These are phyloP conservation scores for Lasioglossum villosulum DNA, from an alignment of 2,888 invertebrate genomes.

Conservation along the genomic window DNA sequence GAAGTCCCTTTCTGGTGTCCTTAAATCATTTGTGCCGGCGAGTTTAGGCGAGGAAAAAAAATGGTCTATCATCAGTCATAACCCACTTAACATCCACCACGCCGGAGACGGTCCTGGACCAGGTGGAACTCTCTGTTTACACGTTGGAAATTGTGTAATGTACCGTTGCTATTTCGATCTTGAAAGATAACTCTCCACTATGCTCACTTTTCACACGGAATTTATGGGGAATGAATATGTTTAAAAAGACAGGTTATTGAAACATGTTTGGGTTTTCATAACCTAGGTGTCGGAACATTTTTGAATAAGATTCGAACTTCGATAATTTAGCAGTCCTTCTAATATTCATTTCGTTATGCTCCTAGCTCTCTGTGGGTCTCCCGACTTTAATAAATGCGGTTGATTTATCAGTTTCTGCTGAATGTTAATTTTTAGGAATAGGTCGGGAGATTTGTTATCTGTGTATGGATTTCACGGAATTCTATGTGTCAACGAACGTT, in stretches of 20 bases:
- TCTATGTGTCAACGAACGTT: background rate
- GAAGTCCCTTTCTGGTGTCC: background rate
- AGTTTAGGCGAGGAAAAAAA: background rate
- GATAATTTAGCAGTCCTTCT: background rate
- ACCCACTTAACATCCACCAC: background rate
- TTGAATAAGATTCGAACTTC: background rate
- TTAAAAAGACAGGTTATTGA: background rate
- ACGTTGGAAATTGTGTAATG: background rate
- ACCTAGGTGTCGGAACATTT: background rate
- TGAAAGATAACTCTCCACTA: background rate
- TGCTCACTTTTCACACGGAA: background rate
- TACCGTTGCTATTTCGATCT: background rate
- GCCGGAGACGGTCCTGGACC: background rate
- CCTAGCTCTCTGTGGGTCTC: background rate
- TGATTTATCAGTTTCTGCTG: background rate
- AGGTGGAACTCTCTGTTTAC: background rate
- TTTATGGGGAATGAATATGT: background rate
- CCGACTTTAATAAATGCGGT: background rate
- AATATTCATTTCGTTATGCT: background rate
- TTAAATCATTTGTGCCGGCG: constrained; percentile 20
- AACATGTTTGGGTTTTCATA: background rate
- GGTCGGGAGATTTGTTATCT: background rate
- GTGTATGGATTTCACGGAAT: background rate
- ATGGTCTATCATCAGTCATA: background rate
- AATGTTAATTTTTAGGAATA: background rate